Evolutionary conservation across 2,888 invertebrate genomes (phyloP).

Genomic region (Diarsia dahlii): DNA sequence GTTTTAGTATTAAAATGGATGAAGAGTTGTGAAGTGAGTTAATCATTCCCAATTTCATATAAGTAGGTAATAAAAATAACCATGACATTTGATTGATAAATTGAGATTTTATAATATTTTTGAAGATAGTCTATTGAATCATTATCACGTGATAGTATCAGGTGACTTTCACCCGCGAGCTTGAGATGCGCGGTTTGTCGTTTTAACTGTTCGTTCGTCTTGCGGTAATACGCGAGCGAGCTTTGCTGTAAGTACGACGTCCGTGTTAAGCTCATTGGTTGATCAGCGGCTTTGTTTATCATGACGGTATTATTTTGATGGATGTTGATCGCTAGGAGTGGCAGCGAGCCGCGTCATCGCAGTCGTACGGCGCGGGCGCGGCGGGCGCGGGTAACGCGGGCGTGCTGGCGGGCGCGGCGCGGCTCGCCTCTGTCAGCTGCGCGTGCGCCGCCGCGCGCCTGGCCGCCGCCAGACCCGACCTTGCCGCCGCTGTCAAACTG

Average conservation of each 20-base stretch:
- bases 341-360: slow-evolving; percentile 83
- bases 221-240: not conserved
- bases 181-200: not conserved
- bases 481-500: slow-evolving; percentile 79
- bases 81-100: not conserved
- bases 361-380: slow-evolving; percentile 73
- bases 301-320: slow-evolving; percentile 7
- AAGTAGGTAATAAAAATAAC: not conserved
- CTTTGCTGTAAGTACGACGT: not conserved
- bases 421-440: slow-evolving; percentile 86
- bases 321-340: slow-evolving; percentile 77
- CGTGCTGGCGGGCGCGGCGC: slow-evolving; percentile 84
- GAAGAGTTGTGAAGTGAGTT: not conserved
- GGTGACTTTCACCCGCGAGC: not conserved
- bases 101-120: not conserved
- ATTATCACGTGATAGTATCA: not conserved
- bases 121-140: not conserved
- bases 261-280: not conserved
- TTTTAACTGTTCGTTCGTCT: not conserved
- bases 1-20: not conserved
- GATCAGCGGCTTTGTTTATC: not conserved
- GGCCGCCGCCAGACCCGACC: slow-evolving; percentile 80
- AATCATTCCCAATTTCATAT: not conserved
- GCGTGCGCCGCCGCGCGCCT: slow-evolving; percentile 87
- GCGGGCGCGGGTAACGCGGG: slow-evolving; percentile 85